Percentiles rank a stretch among this genome's conserved stretches.
Evolutionary conservation across 2,888 invertebrate species (phyloP).

Genomic region (Dryomyza anilis): DNA sequence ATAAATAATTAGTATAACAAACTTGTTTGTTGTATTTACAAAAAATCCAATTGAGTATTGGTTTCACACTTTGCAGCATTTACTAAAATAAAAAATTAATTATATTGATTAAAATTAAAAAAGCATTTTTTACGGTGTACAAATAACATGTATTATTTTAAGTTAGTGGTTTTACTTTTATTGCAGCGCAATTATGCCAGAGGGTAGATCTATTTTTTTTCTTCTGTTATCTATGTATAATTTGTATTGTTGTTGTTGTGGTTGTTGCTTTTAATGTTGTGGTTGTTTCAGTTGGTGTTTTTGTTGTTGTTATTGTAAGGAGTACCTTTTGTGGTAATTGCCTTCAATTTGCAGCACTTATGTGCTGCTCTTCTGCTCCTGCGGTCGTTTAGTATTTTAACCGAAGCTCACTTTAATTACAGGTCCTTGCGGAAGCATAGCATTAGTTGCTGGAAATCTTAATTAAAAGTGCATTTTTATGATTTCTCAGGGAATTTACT

Average conservation of each 20-base stretch:
- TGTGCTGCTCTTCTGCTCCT: background rate
- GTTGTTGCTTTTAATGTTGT: background rate
- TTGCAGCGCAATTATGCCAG: background rate
- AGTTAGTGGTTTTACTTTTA: background rate
- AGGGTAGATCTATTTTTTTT: background rate
- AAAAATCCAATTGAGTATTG: no score
- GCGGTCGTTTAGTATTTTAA: background rate
- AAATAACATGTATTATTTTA: no score
- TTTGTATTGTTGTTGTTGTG: background rate
- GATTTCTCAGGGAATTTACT: no score
- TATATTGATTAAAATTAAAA: no score
- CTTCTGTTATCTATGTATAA: background rate
- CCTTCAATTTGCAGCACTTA: slow-evolving; percentile 8
- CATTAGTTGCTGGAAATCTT: no score
- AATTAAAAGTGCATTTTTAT: background rate
- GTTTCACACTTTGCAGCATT: no score
- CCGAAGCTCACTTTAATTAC: slow-evolving; percentile 1
- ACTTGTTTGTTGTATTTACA: no score
- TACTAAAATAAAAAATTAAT: no score
- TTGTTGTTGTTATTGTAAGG: background rate
- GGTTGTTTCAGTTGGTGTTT: background rate
- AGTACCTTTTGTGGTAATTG: slow-evolving; percentile 4
- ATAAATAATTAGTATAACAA: no score
- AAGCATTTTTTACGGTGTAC: no score
- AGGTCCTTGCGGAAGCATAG: background rate